Base-by-base conservation (phyloP, 2,113 vertebrate genomes). In the Lophura nycthemera region DNA sequence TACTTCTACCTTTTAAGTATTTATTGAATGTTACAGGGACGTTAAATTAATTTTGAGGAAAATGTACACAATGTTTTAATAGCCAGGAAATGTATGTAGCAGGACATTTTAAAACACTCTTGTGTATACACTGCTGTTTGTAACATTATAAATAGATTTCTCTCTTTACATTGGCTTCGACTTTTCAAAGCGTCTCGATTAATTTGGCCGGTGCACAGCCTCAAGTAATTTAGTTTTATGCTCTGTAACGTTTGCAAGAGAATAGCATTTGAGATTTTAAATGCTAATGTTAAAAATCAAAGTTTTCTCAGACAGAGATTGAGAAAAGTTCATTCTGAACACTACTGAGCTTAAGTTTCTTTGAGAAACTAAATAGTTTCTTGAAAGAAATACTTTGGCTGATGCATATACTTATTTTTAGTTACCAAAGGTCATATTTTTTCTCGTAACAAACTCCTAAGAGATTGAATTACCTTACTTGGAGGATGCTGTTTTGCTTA, bases 11-110 rank as follows among this genome's bases (percentile, higher is more conserved):
- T 66, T 92, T 54, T 4, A 65, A 81, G 32, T 90, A 86, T 88
- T 91, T 92, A 60, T 89, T 96, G 71, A 61, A 42, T 75, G 93
- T 90, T 93, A 75, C 79, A 83, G n/a, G 7, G 1, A 8, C 42
- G 16, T 88, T 92, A 93, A 93, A 78, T 92, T 94, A 92, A 57
- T 61, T 75, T 61, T 84, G 40, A 69, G n/a, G 36, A 50, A 76
- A 54, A 79, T n/a, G 30, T 75, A 88, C 25, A 32, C 42, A 54
- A 1, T 66, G 12, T 85, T 88, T 15, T 74, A 30, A 19, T 64
- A 86, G 85, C 65, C 90, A 76, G 59, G 76, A 91, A 95, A 69
- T n/a, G n/a, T 25, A 65, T 32, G 54, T 14, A 80, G 36, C 65
- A 90, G 52, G 52, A 61, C 4, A 1, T 25, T 95, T 69, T 54